Evolutionary conservation across 30 jellyfish, hydroid and myxozoan species (phyloP).

Genomic region (Aurelia sp.): DNA sequence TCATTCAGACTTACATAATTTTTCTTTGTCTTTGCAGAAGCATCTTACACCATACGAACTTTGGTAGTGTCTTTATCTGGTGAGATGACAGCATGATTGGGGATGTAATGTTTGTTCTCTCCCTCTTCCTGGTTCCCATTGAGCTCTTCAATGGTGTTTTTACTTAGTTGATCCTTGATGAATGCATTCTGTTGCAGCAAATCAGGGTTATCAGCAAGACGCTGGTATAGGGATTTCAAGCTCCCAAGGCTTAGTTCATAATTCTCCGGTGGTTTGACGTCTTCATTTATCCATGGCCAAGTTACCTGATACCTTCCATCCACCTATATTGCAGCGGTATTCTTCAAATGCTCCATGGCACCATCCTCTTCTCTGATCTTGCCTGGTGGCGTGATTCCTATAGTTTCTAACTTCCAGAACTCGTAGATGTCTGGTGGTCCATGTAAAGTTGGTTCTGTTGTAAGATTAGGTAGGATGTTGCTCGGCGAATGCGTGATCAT

Average conservation of each 20-base stretch:
- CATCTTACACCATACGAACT: conserved; percentile 46
- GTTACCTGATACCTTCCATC: no score
- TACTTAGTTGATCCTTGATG: conserved; percentile 28
- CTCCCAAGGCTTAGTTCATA: no score
- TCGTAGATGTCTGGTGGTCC: conserved; percentile 5
- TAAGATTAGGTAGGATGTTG: background rate
- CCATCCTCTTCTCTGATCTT: conserved; percentile 1
- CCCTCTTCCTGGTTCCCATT: conserved; percentile 7
- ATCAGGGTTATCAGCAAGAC: no score
- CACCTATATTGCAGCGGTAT: no score
- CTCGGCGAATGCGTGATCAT: background rate
- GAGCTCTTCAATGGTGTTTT: conserved; percentile 12
- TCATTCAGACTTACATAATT: background rate
- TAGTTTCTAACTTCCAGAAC: conserved; percentile 5
- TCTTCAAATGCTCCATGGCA: conserved; percentile 11
- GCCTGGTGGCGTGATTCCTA: background rate
- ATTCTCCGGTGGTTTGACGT: no score
- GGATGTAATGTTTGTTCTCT: conserved; percentile 35
- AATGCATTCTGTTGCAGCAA: background rate
- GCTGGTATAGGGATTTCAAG: no score
- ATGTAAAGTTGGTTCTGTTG: background rate
- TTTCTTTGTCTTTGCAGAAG: conserved; percentile 42
- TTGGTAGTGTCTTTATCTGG: conserved; percentile 47
- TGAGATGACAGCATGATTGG: conserved; percentile 32
- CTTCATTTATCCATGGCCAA: no score